These are phyloP conservation scores for Crax fasciolata DNA, from an alignment of 2,797 vertebrate genomes.

Conservation along the genomic window DNA sequence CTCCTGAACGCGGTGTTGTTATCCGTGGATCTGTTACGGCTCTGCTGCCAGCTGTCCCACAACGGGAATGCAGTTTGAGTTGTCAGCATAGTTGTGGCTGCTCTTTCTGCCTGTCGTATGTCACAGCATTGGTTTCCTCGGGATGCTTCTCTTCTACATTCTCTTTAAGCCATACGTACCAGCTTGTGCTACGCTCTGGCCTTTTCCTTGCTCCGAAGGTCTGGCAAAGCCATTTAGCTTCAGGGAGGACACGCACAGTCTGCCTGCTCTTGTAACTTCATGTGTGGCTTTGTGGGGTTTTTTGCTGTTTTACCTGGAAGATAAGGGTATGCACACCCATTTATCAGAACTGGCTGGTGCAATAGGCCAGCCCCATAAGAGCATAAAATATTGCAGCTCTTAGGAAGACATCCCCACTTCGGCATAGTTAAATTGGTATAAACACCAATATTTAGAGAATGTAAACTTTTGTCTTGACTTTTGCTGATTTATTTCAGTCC, in stretches of 20 bases:
- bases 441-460: background rate
- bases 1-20: background rate
- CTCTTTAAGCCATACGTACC: background rate
- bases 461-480: background rate
- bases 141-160: background rate
- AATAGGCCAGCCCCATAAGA: background rate
- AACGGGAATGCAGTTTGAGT: background rate
- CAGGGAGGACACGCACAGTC: fast-evolving
- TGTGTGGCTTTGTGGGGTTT: background rate
- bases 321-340: too few relatives aligned
- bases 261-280: background rate
- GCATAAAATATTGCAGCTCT: background rate
- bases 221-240: background rate
- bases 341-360: background rate
- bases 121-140: background rate
- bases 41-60: background rate
- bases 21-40: background rate
- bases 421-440: background rate
- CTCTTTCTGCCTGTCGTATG: background rate
- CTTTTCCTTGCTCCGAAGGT: background rate
- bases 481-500: background rate
- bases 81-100: background rate
- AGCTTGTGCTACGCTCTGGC: background rate
- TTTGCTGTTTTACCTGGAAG: background rate
- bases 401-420: background rate